Evolutionary conservation across 2,113 vertebrate genomes (phyloP).

Genomic region (Aptenodytes forsteri): DNA sequence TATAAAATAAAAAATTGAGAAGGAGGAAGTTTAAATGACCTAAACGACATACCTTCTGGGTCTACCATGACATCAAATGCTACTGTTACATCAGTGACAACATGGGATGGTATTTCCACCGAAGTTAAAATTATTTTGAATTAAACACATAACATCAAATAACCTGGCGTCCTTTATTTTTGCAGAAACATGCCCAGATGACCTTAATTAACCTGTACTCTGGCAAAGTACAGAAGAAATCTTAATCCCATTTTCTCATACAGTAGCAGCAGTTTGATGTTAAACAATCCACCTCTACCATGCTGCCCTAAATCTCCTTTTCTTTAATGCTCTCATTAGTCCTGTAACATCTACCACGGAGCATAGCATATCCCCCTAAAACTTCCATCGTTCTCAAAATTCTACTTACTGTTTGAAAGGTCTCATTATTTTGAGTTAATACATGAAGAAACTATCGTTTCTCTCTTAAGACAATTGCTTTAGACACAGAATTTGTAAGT

Average conservation of each 20-base stretch:
- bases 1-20: not conserved
- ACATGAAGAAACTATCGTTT: not conserved
- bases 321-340: constrained; percentile 48
- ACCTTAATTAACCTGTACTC: constrained; percentile 37
- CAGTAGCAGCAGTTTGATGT: constrained; percentile 4
- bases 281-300: constrained; percentile 11
- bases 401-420: not conserved
- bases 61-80: not conserved
- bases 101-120: not conserved
- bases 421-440: constrained; percentile 1
- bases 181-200: not conserved
- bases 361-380: not conserved
- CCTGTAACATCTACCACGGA: constrained; percentile 10
- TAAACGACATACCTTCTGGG: not conserved
- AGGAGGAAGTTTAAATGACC: not conserved
- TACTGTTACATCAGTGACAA: not conserved
- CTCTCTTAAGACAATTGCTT: not conserved
- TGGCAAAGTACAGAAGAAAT: constrained; percentile 41
- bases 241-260: constrained; percentile 61
- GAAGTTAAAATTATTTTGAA: not conserved
- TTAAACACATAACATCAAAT: not conserved
- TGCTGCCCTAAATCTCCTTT: constrained; percentile 52
- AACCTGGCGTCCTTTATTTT: not conserved
- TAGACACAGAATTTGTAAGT: rapidly evolving
- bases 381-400: not conserved